A percentile compares a stretch with the other conserved stretches of the same genome.
phyloP scores from a whole-genome alignment of 2,113 vertebrate species.

The Apus apus region DNA sequence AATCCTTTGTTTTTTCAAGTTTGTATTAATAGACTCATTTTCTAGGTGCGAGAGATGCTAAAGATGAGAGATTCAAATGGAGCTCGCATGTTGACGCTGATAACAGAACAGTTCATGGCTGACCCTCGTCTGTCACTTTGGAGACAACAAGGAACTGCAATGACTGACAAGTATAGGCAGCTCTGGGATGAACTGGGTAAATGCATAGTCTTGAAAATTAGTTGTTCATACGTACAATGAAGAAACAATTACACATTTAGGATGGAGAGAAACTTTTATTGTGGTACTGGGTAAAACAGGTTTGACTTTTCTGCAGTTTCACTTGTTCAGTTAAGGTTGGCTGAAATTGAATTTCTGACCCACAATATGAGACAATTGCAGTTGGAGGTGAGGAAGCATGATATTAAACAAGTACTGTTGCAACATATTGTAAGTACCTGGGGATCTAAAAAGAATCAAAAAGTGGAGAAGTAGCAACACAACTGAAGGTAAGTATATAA shows the following conservation, averaged over 20 bases:
- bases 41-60: conserved; percentile 95
- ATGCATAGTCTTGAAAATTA: conserved; percentile 36
- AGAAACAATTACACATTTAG: not conserved
- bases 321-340: not conserved
- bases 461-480: not conserved
- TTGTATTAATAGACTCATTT: conserved; percentile 46
- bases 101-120: conserved; percentile 97
- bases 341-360: not conserved
- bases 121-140: conserved; percentile 91
- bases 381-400: not conserved
- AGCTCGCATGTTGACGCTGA: conserved; percentile 93
- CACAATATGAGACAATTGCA: not conserved
- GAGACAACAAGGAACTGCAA: conserved; percentile 94
- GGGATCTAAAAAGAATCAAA: not conserved
- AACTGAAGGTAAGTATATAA: not conserved
- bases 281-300: not conserved
- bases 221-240: not conserved
- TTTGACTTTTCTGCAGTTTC: not conserved
- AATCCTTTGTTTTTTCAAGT: not conserved
- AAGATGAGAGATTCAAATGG: conserved; percentile 98
- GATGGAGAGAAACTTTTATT: not conserved
- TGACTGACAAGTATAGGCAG: conserved; percentile 97
- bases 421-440: not conserved
- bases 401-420: not conserved
- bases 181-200: conserved; percentile 93